phyloP scores from a whole-genome alignment of 2,888 invertebrate genomes.

The Eupithecia dodoneata region DNA sequence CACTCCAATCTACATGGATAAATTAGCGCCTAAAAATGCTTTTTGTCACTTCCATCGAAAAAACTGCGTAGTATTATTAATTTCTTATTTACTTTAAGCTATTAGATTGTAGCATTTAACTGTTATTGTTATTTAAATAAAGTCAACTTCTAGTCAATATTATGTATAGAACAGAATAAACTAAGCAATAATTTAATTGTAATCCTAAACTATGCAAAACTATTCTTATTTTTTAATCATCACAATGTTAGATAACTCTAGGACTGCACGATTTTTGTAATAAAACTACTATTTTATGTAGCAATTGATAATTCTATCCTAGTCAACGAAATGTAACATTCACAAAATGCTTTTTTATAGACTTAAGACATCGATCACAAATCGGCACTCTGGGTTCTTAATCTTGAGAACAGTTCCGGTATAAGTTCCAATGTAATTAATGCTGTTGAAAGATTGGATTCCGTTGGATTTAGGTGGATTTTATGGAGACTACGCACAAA shows the following conservation, averaged over 20 bases:
- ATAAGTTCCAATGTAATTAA: not conserved
- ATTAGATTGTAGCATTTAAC: not conserved
- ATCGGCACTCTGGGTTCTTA: not conserved
- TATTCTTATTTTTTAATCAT: not conserved
- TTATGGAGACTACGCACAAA: too few species aligned
- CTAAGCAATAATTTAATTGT: not conserved
- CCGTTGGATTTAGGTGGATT: too few species aligned
- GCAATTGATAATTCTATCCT: slow-evolving; percentile 1
- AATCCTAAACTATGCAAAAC: not conserved
- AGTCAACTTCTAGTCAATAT: not conserved
- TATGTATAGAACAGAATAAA: not conserved
- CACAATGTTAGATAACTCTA: not conserved
- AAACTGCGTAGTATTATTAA: not conserved
- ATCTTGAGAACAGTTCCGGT: not conserved
- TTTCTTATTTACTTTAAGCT: not conserved
- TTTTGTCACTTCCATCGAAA: not conserved
- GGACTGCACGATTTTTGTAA: not conserved
- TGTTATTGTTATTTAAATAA: not conserved
- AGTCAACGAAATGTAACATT: slow-evolving; percentile 14
- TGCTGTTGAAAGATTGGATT: too few species aligned
- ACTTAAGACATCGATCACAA: not conserved
- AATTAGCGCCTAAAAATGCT: not conserved
- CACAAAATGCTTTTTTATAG: slow-evolving; percentile 16
- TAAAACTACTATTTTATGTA: not conserved
- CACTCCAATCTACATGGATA: too few species aligned